Conservation (phyloP, 2,113 vertebrate species). For the Martes martes region DNA sequence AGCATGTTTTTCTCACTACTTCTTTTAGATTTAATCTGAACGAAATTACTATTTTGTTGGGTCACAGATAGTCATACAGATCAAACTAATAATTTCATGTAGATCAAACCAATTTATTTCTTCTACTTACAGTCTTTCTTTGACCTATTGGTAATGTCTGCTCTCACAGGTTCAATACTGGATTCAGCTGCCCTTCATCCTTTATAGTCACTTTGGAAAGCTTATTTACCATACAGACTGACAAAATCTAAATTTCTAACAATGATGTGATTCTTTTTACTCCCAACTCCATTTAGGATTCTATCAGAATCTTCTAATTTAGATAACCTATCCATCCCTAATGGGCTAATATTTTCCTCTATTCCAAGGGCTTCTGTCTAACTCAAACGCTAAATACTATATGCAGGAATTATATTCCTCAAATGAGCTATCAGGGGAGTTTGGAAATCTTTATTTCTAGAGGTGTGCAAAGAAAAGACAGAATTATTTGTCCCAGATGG, state of each 20-base stretch:
- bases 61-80: background rate
- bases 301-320: slow-evolving; percentile 19
- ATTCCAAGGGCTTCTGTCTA: background rate
- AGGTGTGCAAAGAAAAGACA: background rate
- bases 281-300: background rate
- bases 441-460: slow-evolving; percentile 18
- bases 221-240: background rate
- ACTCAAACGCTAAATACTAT: background rate
- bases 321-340: background rate
- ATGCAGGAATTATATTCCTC: background rate
- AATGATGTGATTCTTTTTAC: background rate
- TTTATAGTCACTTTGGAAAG: slow-evolving; percentile 22
- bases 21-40: slow-evolving; percentile 15
- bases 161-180: background rate
- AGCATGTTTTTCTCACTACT: background rate
- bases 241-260: slow-evolving; percentile 9
- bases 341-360: background rate
- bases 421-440: background rate
- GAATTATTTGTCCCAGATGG: background rate
- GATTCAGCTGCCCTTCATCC: background rate
- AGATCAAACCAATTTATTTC: background rate
- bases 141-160: background rate
- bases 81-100: background rate
- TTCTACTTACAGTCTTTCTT: slow-evolving; percentile 10
- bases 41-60: background rate